Evolutionary conservation across 2,113 vertebrate genomes (phyloP).

Genomic region (Neolamprologus fasciatus): DNA sequence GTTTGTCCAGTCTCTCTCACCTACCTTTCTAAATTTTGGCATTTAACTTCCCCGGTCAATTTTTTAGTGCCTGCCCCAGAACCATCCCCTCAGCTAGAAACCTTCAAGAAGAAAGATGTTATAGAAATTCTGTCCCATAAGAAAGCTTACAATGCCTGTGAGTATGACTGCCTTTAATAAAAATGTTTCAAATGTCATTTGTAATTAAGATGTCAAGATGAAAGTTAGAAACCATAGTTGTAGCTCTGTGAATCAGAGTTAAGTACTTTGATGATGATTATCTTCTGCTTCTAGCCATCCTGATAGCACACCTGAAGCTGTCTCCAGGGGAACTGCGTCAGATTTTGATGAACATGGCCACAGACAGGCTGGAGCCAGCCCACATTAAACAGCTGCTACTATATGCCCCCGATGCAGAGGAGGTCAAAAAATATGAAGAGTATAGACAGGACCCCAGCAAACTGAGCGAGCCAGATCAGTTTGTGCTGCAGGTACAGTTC

Average conservation of each 20-base stretch:
- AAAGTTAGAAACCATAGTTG: not conserved
- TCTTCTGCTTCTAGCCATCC: slow-evolving; percentile 76
- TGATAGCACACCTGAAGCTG: slow-evolving; percentile 95
- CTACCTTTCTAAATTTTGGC: not conserved
- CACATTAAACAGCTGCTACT: slow-evolving; percentile 95
- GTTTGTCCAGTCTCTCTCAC: not conserved
- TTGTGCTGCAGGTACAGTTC: slow-evolving; percentile 84
- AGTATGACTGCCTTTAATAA: slow-evolving; percentile 43
- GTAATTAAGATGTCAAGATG: not conserved
- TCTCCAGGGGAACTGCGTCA: slow-evolving; percentile 84
- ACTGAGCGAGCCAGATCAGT: slow-evolving; percentile 94
- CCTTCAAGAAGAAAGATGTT: slow-evolving; percentile 93
- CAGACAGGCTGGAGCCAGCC: slow-evolving; percentile 82
- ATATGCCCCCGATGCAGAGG: slow-evolving; percentile 87
- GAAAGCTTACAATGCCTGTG: slow-evolving; percentile 97
- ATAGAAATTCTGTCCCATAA: slow-evolving; percentile 97
- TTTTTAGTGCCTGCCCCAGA: slow-evolving; percentile 81
- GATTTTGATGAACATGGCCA: slow-evolving; percentile 86
- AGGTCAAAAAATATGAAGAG: slow-evolving; percentile 84
- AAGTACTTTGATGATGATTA: not conserved
- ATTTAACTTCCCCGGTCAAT: slow-evolving; percentile 46
- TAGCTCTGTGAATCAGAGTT: not conserved
- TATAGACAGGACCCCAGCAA: slow-evolving; percentile 81
- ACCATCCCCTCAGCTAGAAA: slow-evolving; percentile 73
- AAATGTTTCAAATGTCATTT: accelerated